Evolutionary conservation across 2,113 vertebrate genomes (phyloP), one percentile per base, ranked within the genome.

Genomic region (Mola mola): DNA sequence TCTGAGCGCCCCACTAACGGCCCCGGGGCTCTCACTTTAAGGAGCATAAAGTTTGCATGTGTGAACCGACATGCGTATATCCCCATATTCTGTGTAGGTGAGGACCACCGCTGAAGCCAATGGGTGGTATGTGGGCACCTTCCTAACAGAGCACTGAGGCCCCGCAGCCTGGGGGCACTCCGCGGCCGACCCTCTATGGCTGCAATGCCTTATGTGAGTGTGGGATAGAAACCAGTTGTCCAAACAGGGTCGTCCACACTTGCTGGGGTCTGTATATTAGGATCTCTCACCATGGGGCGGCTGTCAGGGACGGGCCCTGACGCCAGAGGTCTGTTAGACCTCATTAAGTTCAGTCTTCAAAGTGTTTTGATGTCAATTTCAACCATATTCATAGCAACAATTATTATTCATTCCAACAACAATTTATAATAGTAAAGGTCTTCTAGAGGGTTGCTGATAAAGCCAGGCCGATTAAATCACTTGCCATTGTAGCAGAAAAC

Each of bases 221-320:
- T 8, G 17, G 73, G 69, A 92, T 93, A 61, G 73, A 87, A 91
- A 92, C 90, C 91, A 93, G 82, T 92, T 93, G 91, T 93, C 89
- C 81, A 90, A 91, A 92, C 89, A 91, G 78, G 84, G 63, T 66
- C 46, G 20, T 55, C 65, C 76, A 71, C 65, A 79, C 74, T n/a
- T 67, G 70, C 51, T 62, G 58, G 57, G 68, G 83, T 81, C 77
- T 73, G 75, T 66, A 62, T 40, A 82, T 78, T 66, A 83, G 67
- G 72, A 66, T 82, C 31, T 76, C 81, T 77, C 89, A 74, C 79
- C 79, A 66, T 33, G 84, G 84, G 83, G 83, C 33, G 17, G 74
- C 75, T 51, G 70, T 55, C 72, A 21, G 65, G 71, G 70, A 75
- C 72, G 72, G 74, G 72, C 51, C 37, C 9, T 17, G 86, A 83